phyloP scores from a whole-genome alignment of 1,140 invertebrate species.

The Teleogryllus occipitalis region DNA sequence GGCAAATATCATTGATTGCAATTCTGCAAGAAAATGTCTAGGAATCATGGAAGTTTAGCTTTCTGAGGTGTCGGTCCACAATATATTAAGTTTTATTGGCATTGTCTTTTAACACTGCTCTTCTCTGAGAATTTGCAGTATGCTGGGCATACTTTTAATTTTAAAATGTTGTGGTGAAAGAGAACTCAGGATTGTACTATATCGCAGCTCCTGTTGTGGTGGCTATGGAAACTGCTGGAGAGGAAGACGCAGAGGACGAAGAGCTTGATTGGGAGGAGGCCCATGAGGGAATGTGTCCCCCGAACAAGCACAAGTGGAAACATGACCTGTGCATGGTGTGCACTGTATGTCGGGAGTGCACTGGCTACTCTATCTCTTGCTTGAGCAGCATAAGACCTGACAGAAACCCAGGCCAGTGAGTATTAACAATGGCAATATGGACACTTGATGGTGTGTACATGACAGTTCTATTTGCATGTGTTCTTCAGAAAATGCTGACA shows the following conservation, averaged over 20 bases:
- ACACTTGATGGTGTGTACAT: neutral
- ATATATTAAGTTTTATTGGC: no score
- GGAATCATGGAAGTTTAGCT: no score
- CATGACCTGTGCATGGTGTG: slow-evolving; percentile 82
- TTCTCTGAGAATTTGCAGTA: no score
- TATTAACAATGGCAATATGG: slow-evolving; percentile 27
- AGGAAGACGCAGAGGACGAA: slow-evolving; percentile 52
- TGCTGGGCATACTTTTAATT: no score
- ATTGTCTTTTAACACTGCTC: no score
- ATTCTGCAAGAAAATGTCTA: no score
- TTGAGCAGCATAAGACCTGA: slow-evolving; percentile 68
- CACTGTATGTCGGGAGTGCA: slow-evolving; percentile 85
- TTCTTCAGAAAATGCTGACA: no score
- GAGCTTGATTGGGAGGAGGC: slow-evolving; percentile 41
- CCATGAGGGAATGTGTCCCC: slow-evolving; percentile 52
- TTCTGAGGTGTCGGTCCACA: no score
- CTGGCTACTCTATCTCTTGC: slow-evolving; percentile 82
- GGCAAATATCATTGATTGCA: no score
- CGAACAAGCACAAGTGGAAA: slow-evolving; percentile 68
- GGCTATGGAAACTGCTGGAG: slow-evolving; percentile 52
- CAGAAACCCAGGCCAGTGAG: slow-evolving; percentile 79
- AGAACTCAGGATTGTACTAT: neutral
- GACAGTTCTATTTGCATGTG: no score
- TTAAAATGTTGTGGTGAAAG: neutral
- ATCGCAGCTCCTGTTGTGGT: slow-evolving; percentile 35